Conservation (phyloP, 2,113 vertebrate species). For the Onychostruthus taczanowskii region DNA sequence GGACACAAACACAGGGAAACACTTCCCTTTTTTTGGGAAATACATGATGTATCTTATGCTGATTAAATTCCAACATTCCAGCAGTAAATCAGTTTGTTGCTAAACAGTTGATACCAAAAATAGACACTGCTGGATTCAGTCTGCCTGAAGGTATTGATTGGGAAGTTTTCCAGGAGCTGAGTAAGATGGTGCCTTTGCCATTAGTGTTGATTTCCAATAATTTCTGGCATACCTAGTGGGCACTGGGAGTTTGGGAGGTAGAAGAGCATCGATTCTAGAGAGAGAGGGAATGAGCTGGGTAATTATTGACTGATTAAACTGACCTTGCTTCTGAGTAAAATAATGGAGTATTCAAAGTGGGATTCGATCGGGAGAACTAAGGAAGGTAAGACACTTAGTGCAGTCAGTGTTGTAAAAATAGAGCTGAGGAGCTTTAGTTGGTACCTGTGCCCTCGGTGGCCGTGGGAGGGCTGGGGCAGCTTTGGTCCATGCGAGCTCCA, state of each 20-base stretch:
- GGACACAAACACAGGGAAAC: not conserved
- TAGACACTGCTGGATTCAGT: not conserved
- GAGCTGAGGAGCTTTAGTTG: not conserved
- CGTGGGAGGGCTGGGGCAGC: not conserved
- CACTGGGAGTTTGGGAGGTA: not conserved
- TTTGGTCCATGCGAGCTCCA: not conserved
- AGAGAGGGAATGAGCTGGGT: not conserved
- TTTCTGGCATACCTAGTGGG: not conserved
- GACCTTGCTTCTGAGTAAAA: not conserved
- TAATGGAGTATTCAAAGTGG: not conserved
- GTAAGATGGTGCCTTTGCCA: not conserved
- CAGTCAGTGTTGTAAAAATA: not conserved
- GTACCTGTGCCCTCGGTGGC: not conserved
- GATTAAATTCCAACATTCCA: not conserved
- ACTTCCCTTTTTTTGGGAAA: not conserved
- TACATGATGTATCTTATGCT: not conserved
- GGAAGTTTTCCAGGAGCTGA: conserved; percentile 33
- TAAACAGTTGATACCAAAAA: not conserved
- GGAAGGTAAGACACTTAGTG: not conserved
- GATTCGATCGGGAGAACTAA: not conserved
- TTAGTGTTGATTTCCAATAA: conserved; percentile 52
- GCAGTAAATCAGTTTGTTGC: not conserved
- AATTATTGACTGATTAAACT: not conserved
- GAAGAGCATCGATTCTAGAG: not conserved
- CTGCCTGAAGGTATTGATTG: not conserved